Conservation (phyloP, 2,113 vertebrate genomes). For the Phocoena sinus region DNA sequence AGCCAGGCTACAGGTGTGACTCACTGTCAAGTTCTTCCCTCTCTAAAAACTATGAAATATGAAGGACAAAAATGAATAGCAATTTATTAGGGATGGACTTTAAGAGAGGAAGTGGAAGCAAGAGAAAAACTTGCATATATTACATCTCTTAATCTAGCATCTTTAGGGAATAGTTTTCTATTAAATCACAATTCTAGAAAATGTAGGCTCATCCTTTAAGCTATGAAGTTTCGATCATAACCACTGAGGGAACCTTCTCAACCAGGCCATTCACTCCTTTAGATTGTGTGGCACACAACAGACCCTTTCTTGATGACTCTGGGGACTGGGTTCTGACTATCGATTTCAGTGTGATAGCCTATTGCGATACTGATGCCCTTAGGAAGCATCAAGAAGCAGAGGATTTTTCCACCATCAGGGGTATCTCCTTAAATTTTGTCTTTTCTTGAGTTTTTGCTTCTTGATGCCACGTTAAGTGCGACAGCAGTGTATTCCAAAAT, state of each 20-base stretch:
- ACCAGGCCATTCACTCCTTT: background rate
- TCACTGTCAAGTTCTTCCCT: background rate
- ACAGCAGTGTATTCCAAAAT: background rate
- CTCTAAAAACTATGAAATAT: conserved; percentile 14
- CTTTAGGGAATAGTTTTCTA: background rate
- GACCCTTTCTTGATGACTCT: background rate
- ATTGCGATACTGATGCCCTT: background rate
- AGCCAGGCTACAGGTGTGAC: background rate
- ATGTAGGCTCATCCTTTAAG: background rate
- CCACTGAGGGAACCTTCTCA: background rate
- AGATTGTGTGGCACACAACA: background rate
- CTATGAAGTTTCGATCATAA: background rate
- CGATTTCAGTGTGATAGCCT: background rate
- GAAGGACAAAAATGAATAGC: background rate
- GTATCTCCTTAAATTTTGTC: background rate
- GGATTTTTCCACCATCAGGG: background rate
- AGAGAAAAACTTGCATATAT: background rate
- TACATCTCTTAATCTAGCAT: background rate
- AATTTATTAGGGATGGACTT: background rate
- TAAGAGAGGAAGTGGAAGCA: background rate
- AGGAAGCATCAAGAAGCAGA: background rate
- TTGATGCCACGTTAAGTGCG: background rate
- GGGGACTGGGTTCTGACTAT: background rate
- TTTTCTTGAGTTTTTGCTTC: background rate
- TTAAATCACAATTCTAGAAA: conserved; percentile 16